Evolutionary conservation across 2,797 vertebrate species (phyloP), one percentile per base, ranked within the genome.

Genomic region (Semaprochilodus insignis): DNA sequence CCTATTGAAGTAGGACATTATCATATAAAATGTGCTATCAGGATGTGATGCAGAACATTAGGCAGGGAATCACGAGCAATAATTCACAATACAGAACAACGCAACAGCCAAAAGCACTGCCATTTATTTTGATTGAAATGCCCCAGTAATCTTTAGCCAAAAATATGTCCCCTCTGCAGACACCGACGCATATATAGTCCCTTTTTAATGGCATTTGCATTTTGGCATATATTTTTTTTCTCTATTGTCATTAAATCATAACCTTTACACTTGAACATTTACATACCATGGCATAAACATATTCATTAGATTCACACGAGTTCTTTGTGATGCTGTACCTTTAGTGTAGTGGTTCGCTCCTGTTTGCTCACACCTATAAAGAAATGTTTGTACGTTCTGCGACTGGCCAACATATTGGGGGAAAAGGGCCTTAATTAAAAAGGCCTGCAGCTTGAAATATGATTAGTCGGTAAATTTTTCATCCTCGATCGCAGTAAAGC

Each of bases 31-130:
- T 80, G 84, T 52, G 72, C 67, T 57, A 84, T 85, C 87, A 93
- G 89, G 91, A 90, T 91, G 72, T 74, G 91, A 94, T 94, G 84
- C 94, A 95, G 81, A 92, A 95, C 94, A 95, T 95, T 95, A 94
- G 92, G 88, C 93, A 93, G 88, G 81, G 74, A 91, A 89, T 92
- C 91, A 90, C 85, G 88, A 85, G 82, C 87, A 87, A 88, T 86
- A 85, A 83, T 86, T 91, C 87, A 93, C 93, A 88, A 89, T 90
- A 73, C 88, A 89, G 91, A 91, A 89, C 89, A 83, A 83, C 69
- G 77, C 66, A 74, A 66, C 23, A 3, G 19, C 57, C 23, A 81
- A 78, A 84, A 85, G 86, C 89, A 86, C 90, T 73, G 90, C 91
- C 89, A 93, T 94, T 92, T 91, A 94, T 94, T 92, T 36, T 86